A percentile compares a stretch with the other conserved stretches of the same genome.
Evolutionary conservation across 2,797 vertebrate species (phyloP).

Genomic region (Sphaeramia orbicularis): DNA sequence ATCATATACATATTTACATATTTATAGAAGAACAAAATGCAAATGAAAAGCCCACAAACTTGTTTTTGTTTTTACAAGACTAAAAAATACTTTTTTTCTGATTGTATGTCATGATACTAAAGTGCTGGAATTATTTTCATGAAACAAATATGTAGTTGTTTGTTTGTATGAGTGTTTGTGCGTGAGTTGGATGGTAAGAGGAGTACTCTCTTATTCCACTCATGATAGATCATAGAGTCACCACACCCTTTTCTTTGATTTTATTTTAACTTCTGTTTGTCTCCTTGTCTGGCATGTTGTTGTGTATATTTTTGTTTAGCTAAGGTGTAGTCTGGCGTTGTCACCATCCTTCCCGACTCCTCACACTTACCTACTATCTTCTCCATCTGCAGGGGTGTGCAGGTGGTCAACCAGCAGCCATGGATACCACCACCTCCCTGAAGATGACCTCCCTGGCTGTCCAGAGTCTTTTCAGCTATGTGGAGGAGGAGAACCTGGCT

Average conservation of each 20-base stretch:
- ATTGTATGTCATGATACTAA: background rate
- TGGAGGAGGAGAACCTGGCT: slow-evolving; percentile 95
- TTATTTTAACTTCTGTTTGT: slow-evolving; percentile 12
- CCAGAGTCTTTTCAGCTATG: slow-evolving; percentile 93
- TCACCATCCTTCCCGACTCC: background rate
- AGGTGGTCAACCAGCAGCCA: slow-evolving; percentile 62
- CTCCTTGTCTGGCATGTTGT: background rate
- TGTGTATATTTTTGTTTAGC: slow-evolving; percentile 10
- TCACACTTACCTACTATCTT: slow-evolving; percentile 22
- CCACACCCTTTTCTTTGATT: slow-evolving; percentile 44
- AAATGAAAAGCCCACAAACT: no score
- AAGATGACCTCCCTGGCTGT: slow-evolving; percentile 92
- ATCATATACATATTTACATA: no score
- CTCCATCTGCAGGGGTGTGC: slow-evolving; percentile 38
- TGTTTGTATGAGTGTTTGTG: slow-evolving; percentile 1
- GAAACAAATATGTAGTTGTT: background rate
- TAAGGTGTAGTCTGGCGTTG: background rate
- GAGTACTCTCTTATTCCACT: slow-evolving; percentile 39
- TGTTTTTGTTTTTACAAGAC: background rate
- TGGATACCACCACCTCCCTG: slow-evolving; percentile 84
- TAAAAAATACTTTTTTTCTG: slow-evolving; percentile 2
- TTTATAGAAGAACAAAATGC: no score
- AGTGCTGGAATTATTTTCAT: background rate
- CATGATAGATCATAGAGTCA: slow-evolving; percentile 40
- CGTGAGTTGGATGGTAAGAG: background rate